Evolutionary conservation across 2,888 invertebrate genomes (phyloP).

Genomic region (Sphaeridia pumilis): DNA sequence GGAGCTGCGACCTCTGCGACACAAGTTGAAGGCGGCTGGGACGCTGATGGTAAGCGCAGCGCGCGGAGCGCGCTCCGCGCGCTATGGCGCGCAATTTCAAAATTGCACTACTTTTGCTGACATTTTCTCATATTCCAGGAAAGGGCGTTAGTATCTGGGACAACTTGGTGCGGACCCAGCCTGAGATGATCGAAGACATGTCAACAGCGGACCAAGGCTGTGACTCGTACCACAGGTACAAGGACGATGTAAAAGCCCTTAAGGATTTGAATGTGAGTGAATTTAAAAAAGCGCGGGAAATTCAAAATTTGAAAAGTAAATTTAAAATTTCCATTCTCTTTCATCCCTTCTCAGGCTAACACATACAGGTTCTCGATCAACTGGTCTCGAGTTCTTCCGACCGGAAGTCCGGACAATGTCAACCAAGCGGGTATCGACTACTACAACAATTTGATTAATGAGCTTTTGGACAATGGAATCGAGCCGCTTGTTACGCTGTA

Average conservation of each 20-base stretch:
- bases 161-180: conserved; percentile 38
- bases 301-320: no score
- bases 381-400: conserved; percentile 42
- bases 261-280: conserved; percentile 39
- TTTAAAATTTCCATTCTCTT: background rate
- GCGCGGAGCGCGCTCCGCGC: no score
- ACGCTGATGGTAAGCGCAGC: conserved; percentile 37
- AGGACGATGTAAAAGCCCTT: conserved; percentile 41
- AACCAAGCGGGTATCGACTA: conserved; percentile 61
- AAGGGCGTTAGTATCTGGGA: conserved; percentile 41
- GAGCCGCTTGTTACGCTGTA: conserved; percentile 43
- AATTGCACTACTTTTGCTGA: no score
- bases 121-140: conserved; percentile 37
- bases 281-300: background rate
- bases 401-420: conserved; percentile 39
- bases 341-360: conserved; percentile 15
- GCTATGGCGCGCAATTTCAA: no score
- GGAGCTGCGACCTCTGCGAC: conserved; percentile 38
- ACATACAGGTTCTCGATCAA: conserved; percentile 41
- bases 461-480: conserved; percentile 50
- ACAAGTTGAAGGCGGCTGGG: conserved; percentile 39
- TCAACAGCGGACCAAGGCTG: conserved; percentile 41
- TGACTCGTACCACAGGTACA: conserved; percentile 42
- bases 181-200: conserved; percentile 37
- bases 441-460: conserved; percentile 63